phyloP scores from a whole-genome alignment of 2,888 invertebrate species.

The Eristalis pertinax region DNA sequence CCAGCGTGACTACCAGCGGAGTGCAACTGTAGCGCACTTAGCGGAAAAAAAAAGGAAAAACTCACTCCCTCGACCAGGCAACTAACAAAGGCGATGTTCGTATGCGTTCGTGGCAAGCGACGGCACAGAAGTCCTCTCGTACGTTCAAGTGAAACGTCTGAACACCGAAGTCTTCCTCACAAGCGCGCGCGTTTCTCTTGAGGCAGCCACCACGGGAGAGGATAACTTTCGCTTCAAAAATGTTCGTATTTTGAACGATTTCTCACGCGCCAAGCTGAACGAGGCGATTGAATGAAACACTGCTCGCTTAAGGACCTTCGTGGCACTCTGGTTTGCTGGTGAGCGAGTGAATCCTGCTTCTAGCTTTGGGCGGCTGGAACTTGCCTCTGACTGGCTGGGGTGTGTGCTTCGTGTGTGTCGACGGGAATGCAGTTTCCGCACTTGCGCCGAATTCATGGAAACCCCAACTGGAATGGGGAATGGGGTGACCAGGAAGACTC shows the following conservation, averaged over 20 bases:
- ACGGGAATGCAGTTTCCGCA: conserved; percentile 67
- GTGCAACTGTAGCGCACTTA: conserved; percentile 42
- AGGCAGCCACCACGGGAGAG: background rate
- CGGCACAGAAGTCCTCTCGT: conserved; percentile 25
- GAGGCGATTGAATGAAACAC: background rate
- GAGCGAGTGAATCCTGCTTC: conserved; percentile 54
- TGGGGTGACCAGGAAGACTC: conserved; percentile 48
- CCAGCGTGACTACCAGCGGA: conserved; percentile 4
- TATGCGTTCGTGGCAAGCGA: conserved; percentile 26
- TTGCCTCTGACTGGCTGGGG: conserved; percentile 59
- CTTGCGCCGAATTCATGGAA: conserved; percentile 54
- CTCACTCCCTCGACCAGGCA: conserved; percentile 40
- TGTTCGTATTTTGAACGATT: conserved; percentile 30
- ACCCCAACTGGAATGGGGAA: background rate
- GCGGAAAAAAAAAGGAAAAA: conserved; percentile 7
- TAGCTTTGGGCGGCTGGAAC: conserved; percentile 47
- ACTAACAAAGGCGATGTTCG: too few relatives aligned
- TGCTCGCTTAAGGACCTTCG: conserved; percentile 45
- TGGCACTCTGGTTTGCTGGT: conserved; percentile 32
- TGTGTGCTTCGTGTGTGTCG: conserved; percentile 30
- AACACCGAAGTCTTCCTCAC: background rate
- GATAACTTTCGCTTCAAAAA: background rate
- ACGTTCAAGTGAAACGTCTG: conserved; percentile 50
- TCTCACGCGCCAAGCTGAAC: conserved; percentile 42
- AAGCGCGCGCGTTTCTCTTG: conserved; percentile 8